Evolutionary conservation across 2,113 vertebrate genomes (phyloP), one percentile per base, ranked within the genome.

Genomic region (Vulpes ferrilata): DNA sequence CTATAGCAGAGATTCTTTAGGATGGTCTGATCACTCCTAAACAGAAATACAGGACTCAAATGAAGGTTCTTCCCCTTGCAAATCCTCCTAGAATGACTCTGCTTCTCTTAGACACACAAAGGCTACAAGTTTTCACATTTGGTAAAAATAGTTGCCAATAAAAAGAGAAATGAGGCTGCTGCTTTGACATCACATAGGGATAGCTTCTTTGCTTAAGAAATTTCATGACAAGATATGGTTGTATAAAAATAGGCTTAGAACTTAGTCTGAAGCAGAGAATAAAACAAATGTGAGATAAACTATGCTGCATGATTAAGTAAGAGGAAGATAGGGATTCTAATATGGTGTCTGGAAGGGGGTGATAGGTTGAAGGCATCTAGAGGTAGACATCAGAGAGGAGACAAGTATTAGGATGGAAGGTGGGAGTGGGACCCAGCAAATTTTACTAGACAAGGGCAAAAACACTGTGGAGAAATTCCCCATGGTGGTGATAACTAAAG

Each of bases 231-330:
- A 55, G 5, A 48, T 80, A 73, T 96, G 23, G 5, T 74, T 93
- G 17, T 57, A 57, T 90, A 74, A 96, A 93, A 80, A 51, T 83
- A 87, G 43, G 27, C 11, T 90, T 96, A 62, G 57, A 81, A 85
- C 27, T 38, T 90, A 76, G 73, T 81, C 23, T 92, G 25, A 12
- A 65, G 20, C 82, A 38, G 30, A 93, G 10, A 86, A 62, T 76
- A 80, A 81, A 78, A 76, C 80, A 88, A 74, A 81, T 93, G 43
- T 89, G 65, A 88, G 35, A 11, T 62, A 69, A 90, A 71, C 71
- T 73, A 53, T 92, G 43, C 11, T 81, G 19, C 22, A 25, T 64
- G 15, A 48, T 89, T 86, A 85, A 69, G 25, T 43, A 93, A 82
- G 51, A 88, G 51, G 55, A 82, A 86, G 0, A 51, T 78, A 17